Percentiles rank a stretch among this genome's conserved stretches.
phyloP scores from a whole-genome alignment of 2,888 invertebrate species.

The Ecdyonurus torrentis region DNA sequence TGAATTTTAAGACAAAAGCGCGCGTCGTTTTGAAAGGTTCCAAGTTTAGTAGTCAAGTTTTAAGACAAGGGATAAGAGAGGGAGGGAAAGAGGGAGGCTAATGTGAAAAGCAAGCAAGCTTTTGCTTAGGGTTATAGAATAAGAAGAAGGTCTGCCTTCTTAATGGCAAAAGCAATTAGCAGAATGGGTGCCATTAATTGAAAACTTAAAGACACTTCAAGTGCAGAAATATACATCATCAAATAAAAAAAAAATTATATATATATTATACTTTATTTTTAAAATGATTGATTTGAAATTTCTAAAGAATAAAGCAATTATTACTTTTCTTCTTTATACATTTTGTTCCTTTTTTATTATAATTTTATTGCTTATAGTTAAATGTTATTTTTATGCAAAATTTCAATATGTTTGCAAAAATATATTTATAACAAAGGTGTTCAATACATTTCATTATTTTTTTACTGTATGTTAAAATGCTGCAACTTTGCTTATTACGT shows the following conservation, averaged over 20 bases:
- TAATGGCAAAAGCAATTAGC: constrained; percentile 2
- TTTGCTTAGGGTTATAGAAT: neutral
- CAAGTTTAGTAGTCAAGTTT: neutral
- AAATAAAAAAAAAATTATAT: neutral
- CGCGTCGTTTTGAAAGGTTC: neutral
- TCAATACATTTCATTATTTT: no score
- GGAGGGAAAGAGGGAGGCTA: neutral
- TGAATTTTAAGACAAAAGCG: neutral
- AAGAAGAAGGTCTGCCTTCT: neutral
- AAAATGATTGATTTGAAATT: no score
- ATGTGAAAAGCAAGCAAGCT: neutral
- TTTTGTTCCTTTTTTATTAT: no score
- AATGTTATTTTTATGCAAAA: no score
- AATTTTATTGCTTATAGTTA: no score
- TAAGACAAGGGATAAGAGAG: neutral
- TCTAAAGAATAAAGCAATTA: no score
- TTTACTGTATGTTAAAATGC: no score
- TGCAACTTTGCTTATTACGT: no score
- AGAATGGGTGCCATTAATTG: constrained; percentile 4
- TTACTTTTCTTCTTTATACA: no score
- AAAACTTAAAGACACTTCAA: constrained; percentile 3
- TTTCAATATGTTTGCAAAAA: no score
- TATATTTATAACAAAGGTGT: no score
- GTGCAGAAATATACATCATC: neutral
- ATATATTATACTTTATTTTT: no score